A percentile compares a stretch with the other conserved stretches of the same genome.
Conservation (phyloP, 2,888 invertebrate genomes). For the Brachypterus glaber region DNA sequence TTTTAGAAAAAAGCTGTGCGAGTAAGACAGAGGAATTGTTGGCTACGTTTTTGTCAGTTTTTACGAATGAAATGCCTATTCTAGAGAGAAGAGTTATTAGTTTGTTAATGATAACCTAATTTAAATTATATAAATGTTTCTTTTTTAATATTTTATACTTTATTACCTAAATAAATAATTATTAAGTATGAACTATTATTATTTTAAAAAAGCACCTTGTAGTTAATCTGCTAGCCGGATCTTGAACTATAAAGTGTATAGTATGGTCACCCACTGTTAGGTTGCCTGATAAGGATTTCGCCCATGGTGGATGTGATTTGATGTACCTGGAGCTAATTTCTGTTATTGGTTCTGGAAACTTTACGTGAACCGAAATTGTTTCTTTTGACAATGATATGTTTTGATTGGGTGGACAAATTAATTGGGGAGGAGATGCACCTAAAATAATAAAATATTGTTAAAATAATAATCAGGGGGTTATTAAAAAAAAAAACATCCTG, state of each 20-base stretch:
- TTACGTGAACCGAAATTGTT: constrained; percentile 22
- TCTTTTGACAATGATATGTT: constrained; percentile 22
- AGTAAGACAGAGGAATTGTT: no score
- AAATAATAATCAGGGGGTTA: not conserved
- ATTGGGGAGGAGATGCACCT: constrained; percentile 11
- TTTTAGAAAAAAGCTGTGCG: no score
- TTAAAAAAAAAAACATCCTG: no score
- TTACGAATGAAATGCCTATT: no score
- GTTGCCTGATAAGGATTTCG: constrained; percentile 42
- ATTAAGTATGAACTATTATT: no score
- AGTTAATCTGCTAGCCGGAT: constrained; percentile 40
- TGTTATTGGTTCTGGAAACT: constrained; percentile 32
- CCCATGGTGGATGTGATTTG: constrained; percentile 43
- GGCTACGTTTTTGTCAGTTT: no score
- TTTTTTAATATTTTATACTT: no score
- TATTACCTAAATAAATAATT: no score
- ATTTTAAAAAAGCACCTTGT: constrained; percentile 24
- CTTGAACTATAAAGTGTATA: constrained; percentile 43
- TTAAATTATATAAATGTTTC: no score
- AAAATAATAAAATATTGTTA: constrained; percentile 9
- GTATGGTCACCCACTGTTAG: constrained; percentile 42
- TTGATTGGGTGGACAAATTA: constrained; percentile 46
- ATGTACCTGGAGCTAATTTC: constrained; percentile 48
- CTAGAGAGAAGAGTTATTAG: no score
- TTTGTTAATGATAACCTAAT: no score